phyloP scores from a whole-genome alignment of 2,797 vertebrate genomes.

The Danio albolineatus region DNA sequence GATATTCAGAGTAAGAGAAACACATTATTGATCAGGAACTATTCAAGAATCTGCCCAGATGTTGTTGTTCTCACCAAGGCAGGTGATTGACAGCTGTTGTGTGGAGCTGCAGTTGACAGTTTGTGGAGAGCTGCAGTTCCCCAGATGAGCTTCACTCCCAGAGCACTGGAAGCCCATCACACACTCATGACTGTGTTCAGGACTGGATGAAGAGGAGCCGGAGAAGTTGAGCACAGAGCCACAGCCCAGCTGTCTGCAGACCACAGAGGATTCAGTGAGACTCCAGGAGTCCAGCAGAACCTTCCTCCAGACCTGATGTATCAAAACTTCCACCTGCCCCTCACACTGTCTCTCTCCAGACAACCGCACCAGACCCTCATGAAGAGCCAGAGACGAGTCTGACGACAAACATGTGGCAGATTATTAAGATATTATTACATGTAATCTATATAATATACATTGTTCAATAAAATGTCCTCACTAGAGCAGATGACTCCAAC shows the following conservation, averaged over 20 bases:
- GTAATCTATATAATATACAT: no score
- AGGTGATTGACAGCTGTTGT: slow-evolving; percentile 22
- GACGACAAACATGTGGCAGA: not conserved
- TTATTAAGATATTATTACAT: not conserved
- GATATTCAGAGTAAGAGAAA: not conserved
- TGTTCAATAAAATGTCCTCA: slow-evolving; percentile 30
- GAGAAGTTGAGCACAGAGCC: slow-evolving; percentile 63
- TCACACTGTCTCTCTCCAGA: slow-evolving; percentile 59
- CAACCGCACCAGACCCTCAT: slow-evolving; percentile 45
- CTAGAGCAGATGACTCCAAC: slow-evolving; percentile 57
- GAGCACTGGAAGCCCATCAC: slow-evolving; percentile 35
- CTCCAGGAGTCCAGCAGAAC: slow-evolving; percentile 65
- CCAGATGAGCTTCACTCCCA: slow-evolving; percentile 62
- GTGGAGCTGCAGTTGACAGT: slow-evolving; percentile 39
- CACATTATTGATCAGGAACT: slow-evolving; percentile 55
- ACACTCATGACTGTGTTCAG: slow-evolving; percentile 47
- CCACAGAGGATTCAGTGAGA: slow-evolving; percentile 64
- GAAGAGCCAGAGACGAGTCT: slow-evolving; percentile 38
- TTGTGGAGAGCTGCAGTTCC: slow-evolving; percentile 55
- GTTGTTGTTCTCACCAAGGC: not conserved
- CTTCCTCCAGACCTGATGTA: slow-evolving; percentile 67
- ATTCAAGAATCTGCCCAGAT: slow-evolving; percentile 42
- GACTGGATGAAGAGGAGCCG: slow-evolving; percentile 34
- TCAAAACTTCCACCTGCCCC: slow-evolving; percentile 68
- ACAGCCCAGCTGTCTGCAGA: slow-evolving; percentile 73